These are phyloP conservation scores for Chiloscyllium punctatum DNA, from an alignment of 2,797 vertebrate genomes.

Conservation along the genomic window DNA sequence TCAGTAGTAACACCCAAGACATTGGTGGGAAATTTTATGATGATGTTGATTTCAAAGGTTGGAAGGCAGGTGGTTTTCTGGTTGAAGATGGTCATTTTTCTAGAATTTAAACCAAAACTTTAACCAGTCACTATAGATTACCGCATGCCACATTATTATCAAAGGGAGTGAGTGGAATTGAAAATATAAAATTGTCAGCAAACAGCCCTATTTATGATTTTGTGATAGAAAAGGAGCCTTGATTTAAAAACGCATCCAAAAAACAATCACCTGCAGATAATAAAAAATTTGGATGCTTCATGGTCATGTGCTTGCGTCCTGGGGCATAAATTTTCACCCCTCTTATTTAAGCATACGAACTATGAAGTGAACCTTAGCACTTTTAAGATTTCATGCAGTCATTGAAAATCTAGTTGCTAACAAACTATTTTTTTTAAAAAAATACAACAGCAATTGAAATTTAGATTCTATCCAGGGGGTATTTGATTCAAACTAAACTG, in stretches of 20 bases:
- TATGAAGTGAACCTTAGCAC: not conserved
- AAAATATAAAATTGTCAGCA: not conserved
- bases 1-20: not conserved
- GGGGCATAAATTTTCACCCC: not conserved
- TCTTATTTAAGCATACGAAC: not conserved
- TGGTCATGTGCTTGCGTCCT: not conserved
- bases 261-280: not conserved
- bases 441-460: not conserved
- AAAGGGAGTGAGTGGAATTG: not conserved
- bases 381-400: not conserved
- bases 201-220: not conserved
- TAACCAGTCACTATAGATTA: not conserved
- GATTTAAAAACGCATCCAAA: not conserved
- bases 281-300: not conserved
- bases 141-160: not conserved
- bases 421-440: not conserved
- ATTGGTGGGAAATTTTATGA: not conserved
- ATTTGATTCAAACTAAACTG: conserved; percentile 26
- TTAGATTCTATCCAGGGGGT: not conserved
- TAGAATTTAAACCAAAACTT: not conserved
- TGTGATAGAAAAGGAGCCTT: not conserved
- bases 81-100: not conserved
- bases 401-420: not conserved
- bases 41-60: not conserved
- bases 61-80: not conserved